Evolutionary conservation across 2,797 vertebrate species (phyloP), one percentile per base, ranked within the genome.

Genomic region (Sebastes miniatus): DNA sequence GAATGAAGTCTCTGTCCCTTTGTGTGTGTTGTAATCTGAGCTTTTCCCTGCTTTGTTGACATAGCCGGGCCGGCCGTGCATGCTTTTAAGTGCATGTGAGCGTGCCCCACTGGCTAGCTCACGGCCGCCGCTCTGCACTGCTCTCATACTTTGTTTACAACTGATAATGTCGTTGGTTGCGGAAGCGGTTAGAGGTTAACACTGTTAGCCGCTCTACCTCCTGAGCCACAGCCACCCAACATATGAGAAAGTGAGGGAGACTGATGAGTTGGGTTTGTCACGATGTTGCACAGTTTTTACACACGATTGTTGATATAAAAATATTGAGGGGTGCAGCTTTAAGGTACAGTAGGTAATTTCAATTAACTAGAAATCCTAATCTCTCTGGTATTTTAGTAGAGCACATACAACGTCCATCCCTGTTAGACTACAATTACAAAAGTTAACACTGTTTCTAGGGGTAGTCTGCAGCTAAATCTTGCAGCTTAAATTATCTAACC

Each of bases 241-340:
- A 16, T 43, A 16, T 43, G 2, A 43, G 39, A 43, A 43, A 16
- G 39, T 43, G 39, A 43, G 13, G 39, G 39, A 16, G 13, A 56
- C 52, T 56, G 10, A 56, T 10, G n/a, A 64, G 62, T 36, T 22
- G n/a, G 20, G 18, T 36, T 11, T 22, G 2, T 63, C 61, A n/a
- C 18, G 9, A 12, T 32, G 18, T n/a, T 14, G 13, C 10, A 52
- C 6, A 56, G n/a, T 56, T 56, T 56, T n/a, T 56, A 22, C n/a
- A n/a, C 52, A 56, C 6, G 1, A 54, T 54, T 54, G 50, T 54
- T 22, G 9, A 39, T 39, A 0, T 39, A 22, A n/a, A 54, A 54
- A 43, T 0, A 43, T 16, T 47, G 43, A 47, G 0, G 43, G 0
- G 16, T 47, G 16, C 43, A 47, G 0, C 16, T 47, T 47, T 18